These are phyloP conservation scores for Hemicordylus capensis DNA, from an alignment of 2,113 vertebrate genomes.

Conservation along the genomic window DNA sequence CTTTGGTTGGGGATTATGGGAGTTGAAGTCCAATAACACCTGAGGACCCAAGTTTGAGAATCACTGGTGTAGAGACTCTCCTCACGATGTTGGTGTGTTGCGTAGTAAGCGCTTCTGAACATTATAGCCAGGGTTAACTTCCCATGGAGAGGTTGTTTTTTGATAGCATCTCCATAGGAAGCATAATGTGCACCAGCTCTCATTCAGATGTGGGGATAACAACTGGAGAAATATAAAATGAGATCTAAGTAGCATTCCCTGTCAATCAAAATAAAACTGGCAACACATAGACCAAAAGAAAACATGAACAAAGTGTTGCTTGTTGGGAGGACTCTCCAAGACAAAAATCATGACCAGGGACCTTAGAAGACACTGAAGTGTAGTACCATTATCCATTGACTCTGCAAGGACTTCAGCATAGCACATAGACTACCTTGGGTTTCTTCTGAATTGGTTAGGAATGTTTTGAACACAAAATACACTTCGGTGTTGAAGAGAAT, in stretches of 20 bases:
- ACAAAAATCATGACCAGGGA: not conserved
- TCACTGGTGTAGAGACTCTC: not conserved
- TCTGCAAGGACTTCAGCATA: not conserved
- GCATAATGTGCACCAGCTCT: not conserved
- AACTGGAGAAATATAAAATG: not conserved
- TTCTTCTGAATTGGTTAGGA: not conserved
- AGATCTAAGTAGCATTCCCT: not conserved
- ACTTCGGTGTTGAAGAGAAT: not conserved
- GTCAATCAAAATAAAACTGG: not conserved
- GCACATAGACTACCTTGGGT: not conserved
- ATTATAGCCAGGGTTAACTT: not conserved
- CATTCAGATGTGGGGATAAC: not conserved
- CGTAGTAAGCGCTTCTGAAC: not conserved
- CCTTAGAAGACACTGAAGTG: not conserved
- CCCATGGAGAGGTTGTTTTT: not conserved
- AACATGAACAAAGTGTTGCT: not conserved
- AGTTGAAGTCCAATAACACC: no score
- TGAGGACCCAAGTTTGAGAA: no score
- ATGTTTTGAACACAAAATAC: not conserved
- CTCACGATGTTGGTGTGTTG: not conserved
- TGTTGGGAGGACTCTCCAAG: not conserved
- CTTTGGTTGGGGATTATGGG: no score
- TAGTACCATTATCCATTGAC: not conserved
- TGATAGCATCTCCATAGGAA: not conserved
- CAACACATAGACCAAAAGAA: not conserved